Evolutionary conservation across 2,888 invertebrate species (phyloP), one percentile per base, ranked within the genome.

Genomic region (Protophormia terraenovae): DNA sequence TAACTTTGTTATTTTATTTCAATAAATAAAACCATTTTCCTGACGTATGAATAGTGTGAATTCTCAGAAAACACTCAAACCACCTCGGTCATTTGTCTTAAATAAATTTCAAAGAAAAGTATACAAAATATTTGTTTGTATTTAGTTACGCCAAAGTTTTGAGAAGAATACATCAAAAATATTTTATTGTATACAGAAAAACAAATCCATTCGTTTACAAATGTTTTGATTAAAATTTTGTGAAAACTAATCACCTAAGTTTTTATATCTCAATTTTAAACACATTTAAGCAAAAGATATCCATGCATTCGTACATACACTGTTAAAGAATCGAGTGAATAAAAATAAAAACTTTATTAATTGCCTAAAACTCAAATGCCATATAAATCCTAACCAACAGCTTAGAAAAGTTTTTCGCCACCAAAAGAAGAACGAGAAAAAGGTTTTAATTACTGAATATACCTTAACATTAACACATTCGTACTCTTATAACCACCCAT

Each of bases 381-480:
- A 66, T 50, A 77, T 66, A 77, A 81, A 73, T 67, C 69, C 55
- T 64, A n/a, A 55, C 38, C 32, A 76, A 55, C 10, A 76, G 62
- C 77, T 83, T 55, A 41, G 19, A 71, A 76, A 71, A 66, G 24
- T 64, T 83, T 55, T 38, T 16, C 8, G 1, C 19, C 32, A 22
- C n/a, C 14, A 24, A 35, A 3, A 24, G 3, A 35, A 22, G 7
- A 41, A 12, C 10, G 6, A n/a, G 10, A n/a, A 67, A n/a, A 77
- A 66, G 45, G 12, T 78, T 66, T 50, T 60, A 66, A 67, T 77
- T 66, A 71, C 27, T 19, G 19, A 71, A 76, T 45, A 4, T 50
- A 62, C 12, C 62, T 69, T 50, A 41, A 16, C 27, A 10, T 22
- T 38, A 16, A 14, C 22, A 24, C 32, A 53, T 32, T 50, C 50